Evolutionary conservation across 1,140 invertebrate genomes (phyloP), one percentile per base, ranked within the genome.

Genomic region (Anthonomus grandis): DNA sequence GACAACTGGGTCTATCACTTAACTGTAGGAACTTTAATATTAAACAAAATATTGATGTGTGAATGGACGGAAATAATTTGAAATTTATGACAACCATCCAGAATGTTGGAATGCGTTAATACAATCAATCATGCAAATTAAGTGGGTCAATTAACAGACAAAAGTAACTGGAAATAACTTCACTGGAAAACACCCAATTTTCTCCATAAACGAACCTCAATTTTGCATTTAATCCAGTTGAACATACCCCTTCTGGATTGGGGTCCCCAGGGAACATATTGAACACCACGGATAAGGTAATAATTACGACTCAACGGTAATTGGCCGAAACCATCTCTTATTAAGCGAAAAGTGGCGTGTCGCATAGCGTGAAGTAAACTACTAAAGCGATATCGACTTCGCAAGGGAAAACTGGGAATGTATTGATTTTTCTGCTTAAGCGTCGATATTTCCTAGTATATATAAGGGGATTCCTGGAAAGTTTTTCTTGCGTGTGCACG

Each of bases 141-240:
- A n/a, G n/a, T n/a, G n/a, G n/a, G n/a, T n/a, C n/a, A n/a, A n/a
- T n/a, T n/a, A n/a, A n/a, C n/a, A n/a, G n/a, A n/a, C n/a, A n/a
- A n/a, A n/a, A n/a, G n/a, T n/a, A n/a, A n/a, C n/a, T n/a, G n/a
- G n/a, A n/a, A n/a, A n/a, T n/a, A n/a, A n/a, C n/a, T n/a, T n/a
- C n/a, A n/a, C n/a, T n/a, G n/a, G n/a, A n/a, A n/a, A n/a, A n/a
- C n/a, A n/a, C n/a, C n/a, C n/a, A n/a, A n/a, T n/a, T n/a, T n/a
- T n/a, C n/a, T n/a, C n/a, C n/a, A n/a, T 49, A 18, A 21, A 50
- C 48, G n/a, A 50, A 54, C 52, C 52, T 54, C 38, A 37, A 54
- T 18, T 23, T 24, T 27, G 19, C 18, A 25, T 37, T 54, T 54
- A 15, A 54, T 34, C 52, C 52, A 54, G 24, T 54, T 21, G 31